These are phyloP conservation scores for Plodia interpunctella DNA, from an alignment of 1,140 invertebrate species.

Conservation along the genomic window DNA sequence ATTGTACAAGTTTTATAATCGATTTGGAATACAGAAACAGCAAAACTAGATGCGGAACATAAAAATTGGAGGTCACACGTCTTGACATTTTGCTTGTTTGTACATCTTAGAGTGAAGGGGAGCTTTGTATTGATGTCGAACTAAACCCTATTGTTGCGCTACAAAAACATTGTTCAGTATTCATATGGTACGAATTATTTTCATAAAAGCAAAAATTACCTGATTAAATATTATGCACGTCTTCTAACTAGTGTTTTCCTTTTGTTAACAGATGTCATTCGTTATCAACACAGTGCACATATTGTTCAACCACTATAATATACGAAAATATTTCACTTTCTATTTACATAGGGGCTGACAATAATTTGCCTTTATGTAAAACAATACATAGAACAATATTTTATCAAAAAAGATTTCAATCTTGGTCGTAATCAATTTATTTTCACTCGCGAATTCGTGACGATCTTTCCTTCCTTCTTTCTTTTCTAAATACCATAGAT, in stretches of 20 bases:
- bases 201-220: conserved; percentile 22
- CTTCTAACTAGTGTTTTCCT: conserved; percentile 48
- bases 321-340: conserved; percentile 35
- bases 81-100: conserved; percentile 60
- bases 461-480: conserved; percentile 20
- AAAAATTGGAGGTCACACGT: conserved; percentile 58
- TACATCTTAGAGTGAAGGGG: conserved; percentile 42
- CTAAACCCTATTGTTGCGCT: conserved; percentile 11
- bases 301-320: conserved; percentile 51
- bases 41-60: conserved; percentile 34
- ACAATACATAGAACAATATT: conserved; percentile 26
- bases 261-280: conserved; percentile 70
- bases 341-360: conserved; percentile 31
- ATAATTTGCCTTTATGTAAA: conserved; percentile 31
- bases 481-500: conserved; percentile 12
- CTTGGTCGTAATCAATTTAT: conserved; percentile 27
- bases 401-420: conserved; percentile 25
- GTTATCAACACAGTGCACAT: conserved; percentile 71
- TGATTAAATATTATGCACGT: conserved; percentile 25
- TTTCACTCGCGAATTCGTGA: conserved; percentile 38
- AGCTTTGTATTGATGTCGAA: conserved; percentile 18
- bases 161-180: background rate
- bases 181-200: background rate
- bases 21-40: conserved; percentile 9
- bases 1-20: background rate